A percentile compares a stretch with the other conserved stretches of the same genome.
Conservation (phyloP, 2,888 invertebrate species). For the Tholera decimalis region DNA sequence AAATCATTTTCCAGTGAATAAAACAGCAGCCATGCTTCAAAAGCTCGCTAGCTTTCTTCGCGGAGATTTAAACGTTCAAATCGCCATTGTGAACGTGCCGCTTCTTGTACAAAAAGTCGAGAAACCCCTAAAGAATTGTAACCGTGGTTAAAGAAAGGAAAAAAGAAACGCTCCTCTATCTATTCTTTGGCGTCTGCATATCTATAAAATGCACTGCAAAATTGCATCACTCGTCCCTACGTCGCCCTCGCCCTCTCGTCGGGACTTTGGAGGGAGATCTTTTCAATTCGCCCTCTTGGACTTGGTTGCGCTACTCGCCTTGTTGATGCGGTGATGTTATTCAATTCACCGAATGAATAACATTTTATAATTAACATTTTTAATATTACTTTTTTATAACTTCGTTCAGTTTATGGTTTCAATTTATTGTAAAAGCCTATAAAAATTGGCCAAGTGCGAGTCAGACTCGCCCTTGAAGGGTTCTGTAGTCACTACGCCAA, state of each 20-base stretch:
- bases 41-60: conserved; percentile 44
- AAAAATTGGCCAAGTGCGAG: too few species aligned
- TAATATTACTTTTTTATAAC: conserved; percentile 51
- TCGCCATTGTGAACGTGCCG: conserved; percentile 60
- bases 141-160: conserved; percentile 69
- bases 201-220: conserved; percentile 79
- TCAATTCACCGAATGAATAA: conserved; percentile 75
- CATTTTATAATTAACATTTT: conserved; percentile 70
- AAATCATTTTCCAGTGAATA: conserved; percentile 66
- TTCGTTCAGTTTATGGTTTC: conserved; percentile 16
- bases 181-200: conserved; percentile 70
- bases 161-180: conserved; percentile 71
- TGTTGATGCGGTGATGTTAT: conserved; percentile 77
- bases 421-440: conserved; percentile 21
- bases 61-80: conserved; percentile 26
- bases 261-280: conserved; percentile 70
- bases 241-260: conserved; percentile 70
- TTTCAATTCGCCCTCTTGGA: conserved; percentile 79
- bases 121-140: conserved; percentile 63
- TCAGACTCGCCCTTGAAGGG: too few species aligned
- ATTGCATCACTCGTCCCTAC: conserved; percentile 77
- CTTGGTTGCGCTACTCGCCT: conserved; percentile 61
- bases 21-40: conserved; percentile 54
- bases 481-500: too few species aligned
- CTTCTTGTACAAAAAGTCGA: conserved; percentile 48